phyloP scores from a whole-genome alignment of 2,888 invertebrate species.

The Lepetodrilus schrolli region DNA sequence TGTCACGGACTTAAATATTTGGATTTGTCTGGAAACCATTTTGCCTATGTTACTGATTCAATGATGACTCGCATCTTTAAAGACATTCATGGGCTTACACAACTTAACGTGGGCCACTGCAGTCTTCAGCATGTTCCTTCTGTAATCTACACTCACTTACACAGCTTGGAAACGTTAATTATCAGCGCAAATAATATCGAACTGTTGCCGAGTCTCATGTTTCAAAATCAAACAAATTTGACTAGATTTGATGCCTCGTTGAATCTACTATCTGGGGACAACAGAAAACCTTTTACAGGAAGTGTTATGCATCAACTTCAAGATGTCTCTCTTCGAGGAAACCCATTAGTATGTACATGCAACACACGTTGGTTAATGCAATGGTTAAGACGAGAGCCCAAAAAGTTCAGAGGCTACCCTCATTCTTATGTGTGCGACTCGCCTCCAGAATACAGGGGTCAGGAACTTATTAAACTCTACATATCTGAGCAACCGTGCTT shows the following conservation, averaged over 20 bases:
- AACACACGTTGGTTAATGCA: neutral
- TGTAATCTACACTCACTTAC: neutral
- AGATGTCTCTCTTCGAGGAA: neutral
- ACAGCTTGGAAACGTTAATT: neutral
- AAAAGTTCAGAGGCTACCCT: neutral
- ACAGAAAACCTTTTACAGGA: neutral
- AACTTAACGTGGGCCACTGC: neutral
- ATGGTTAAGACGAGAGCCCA: neutral
- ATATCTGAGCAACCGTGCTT: neutral
- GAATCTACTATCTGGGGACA: neutral
- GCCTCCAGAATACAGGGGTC: neutral
- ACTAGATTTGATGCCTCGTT: neutral
- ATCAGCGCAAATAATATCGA: neutral
- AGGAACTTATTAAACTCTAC: neutral
- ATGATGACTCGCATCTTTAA: neutral
- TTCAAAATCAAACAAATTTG: neutral
- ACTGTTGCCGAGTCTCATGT: neutral
- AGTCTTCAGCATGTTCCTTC: neutral
- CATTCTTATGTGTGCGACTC: neutral
- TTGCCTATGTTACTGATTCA: neutral
- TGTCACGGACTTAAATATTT: neutral
- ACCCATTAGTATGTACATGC: slow-evolving; percentile 17
- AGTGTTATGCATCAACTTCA: neutral
- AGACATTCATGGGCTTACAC: neutral
- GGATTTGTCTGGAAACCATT: neutral